Conservation (phyloP, 2,797 vertebrate genomes). For the Schizothorax lantsangensis region DNA sequence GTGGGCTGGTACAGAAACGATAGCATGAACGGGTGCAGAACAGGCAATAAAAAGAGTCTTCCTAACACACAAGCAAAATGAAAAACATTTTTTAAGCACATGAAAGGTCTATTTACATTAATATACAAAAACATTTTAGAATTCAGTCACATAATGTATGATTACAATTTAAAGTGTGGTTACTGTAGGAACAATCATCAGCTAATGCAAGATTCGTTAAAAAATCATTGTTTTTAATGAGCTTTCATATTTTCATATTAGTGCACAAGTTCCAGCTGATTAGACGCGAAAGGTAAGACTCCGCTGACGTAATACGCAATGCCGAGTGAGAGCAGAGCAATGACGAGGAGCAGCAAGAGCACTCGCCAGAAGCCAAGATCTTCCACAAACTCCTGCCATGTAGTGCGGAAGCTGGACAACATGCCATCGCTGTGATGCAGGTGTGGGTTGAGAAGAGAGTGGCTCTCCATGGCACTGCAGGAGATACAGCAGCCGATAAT, state of each 20-base stretch:
- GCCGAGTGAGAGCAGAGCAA: slow-evolving; percentile 85
- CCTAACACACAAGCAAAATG: not conserved
- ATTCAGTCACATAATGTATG: not conserved
- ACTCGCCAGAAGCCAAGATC: slow-evolving; percentile 90
- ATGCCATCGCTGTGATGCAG: slow-evolving; percentile 86
- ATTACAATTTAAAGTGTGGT: not conserved
- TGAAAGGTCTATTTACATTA: slow-evolving; percentile 45
- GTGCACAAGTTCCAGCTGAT: slow-evolving; percentile 87
- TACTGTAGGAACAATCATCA: slow-evolving; percentile 6
- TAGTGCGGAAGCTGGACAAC: slow-evolving; percentile 87
- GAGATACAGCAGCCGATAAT: slow-evolving; percentile 1
- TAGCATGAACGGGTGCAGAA: slow-evolving; percentile 19
- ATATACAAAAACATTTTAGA: not conserved
- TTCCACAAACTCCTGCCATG: slow-evolving; percentile 90
- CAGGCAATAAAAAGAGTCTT: not conserved
- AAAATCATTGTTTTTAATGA: not conserved
- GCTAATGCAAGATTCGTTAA: not conserved
- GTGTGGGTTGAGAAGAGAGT: slow-evolving; percentile 88
- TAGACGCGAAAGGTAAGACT: slow-evolving; percentile 87
- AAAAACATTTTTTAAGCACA: not conserved
- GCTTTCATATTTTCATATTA: slow-evolving; percentile 10
- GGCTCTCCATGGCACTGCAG: slow-evolving; percentile 87
- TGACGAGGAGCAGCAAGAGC: slow-evolving; percentile 84
- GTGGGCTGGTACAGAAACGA: not conserved
- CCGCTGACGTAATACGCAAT: slow-evolving; percentile 90